Evolutionary conservation across 2,113 vertebrate genomes (phyloP).

Genomic region (Amazona vittata): DNA sequence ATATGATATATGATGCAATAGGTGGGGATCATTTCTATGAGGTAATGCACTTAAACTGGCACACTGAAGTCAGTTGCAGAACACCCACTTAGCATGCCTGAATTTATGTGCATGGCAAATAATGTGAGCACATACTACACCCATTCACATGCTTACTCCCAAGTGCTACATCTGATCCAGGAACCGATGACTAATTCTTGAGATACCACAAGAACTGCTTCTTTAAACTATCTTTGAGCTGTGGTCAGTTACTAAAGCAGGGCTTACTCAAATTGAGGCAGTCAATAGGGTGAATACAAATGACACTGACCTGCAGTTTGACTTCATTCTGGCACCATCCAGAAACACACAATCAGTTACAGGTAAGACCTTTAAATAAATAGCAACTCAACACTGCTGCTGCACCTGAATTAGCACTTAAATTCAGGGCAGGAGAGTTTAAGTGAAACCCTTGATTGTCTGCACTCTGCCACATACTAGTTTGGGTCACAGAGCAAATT

Average conservation of each 20-base stretch:
- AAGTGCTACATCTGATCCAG: rapidly evolving
- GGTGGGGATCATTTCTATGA: not conserved
- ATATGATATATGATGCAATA: not conserved
- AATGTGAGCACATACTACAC: not conserved
- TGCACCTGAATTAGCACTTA: not conserved
- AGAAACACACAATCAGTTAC: not conserved
- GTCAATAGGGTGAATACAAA: not conserved
- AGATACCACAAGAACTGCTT: not conserved
- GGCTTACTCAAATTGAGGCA: not conserved
- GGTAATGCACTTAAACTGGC: not conserved
- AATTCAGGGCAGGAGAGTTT: not conserved
- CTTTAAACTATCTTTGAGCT: not conserved
- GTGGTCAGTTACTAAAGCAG: not conserved
- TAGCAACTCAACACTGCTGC: not conserved
- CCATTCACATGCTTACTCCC: not conserved
- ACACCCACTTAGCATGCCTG: not conserved
- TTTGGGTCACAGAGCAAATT: not conserved
- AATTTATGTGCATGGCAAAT: not conserved
- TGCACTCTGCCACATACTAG: not conserved
- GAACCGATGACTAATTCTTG: not conserved
- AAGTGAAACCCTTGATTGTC: not conserved
- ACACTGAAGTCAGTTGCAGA: not conserved
- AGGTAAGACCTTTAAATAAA: not conserved
- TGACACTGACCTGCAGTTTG: not conserved
- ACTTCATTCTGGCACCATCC: not conserved